Conservation (phyloP, 2,888 invertebrate species). For the Carpatolechia fugitivella region DNA sequence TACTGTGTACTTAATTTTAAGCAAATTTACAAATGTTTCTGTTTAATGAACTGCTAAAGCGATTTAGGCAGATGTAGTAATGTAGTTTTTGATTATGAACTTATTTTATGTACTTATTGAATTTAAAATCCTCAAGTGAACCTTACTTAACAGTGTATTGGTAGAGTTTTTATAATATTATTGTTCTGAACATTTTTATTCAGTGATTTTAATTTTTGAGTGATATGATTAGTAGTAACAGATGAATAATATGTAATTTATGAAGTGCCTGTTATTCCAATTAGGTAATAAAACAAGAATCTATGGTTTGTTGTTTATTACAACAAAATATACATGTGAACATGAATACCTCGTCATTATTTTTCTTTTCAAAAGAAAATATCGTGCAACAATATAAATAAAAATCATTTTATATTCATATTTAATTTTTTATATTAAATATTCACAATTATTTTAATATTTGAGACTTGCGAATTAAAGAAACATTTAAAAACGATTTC, state of each 20-base stretch:
- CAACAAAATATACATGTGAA: conserved; percentile 52
- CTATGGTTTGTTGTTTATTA: conserved; percentile 53
- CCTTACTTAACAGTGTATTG: conserved; percentile 22
- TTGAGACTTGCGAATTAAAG: not conserved
- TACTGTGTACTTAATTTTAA: conserved; percentile 47
- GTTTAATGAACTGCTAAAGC: not conserved
- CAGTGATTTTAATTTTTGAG: conserved; percentile 45
- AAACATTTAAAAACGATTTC: not conserved
- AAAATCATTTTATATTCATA: not conserved
- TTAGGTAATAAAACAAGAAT: conserved; percentile 42
- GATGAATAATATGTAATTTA: conserved; percentile 23
- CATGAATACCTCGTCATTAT: conserved; percentile 27
- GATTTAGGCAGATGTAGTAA: conserved; percentile 1
- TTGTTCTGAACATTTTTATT: conserved; percentile 33
- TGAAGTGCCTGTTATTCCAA: conserved; percentile 47
- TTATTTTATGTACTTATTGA: conserved; percentile 23
- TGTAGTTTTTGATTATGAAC: conserved; percentile 37
- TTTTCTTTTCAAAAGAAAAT: conserved; percentile 19
- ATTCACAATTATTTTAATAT: not conserved
- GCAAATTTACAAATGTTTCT: conserved; percentile 26
- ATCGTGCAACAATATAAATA: not conserved
- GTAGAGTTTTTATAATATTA: conserved; percentile 32
- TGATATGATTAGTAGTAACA: conserved; percentile 39
- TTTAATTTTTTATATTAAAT: not conserved
- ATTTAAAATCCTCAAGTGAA: conserved; percentile 8